phyloP scores from a whole-genome alignment of 2,113 vertebrate genomes.

The Oceanites oceanicus region DNA sequence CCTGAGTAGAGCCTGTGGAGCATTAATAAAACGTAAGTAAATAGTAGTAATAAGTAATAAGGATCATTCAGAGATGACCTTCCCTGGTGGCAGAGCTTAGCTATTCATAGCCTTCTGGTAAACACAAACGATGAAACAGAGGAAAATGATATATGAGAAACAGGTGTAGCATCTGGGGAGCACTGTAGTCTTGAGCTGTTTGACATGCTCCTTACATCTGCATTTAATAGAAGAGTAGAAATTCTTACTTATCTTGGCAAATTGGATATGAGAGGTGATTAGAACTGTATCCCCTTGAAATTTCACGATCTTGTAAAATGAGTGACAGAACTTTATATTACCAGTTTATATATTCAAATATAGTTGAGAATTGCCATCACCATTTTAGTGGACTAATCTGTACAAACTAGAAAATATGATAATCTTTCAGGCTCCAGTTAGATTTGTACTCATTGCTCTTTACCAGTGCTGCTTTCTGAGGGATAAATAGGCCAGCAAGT shows the following conservation, averaged over 20 bases:
- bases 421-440: not conserved
- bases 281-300: conserved; percentile 10
- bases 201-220: conserved; percentile 27
- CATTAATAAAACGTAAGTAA: conserved; percentile 3
- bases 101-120: conserved; percentile 17
- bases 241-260: conserved; percentile 32
- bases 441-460: not conserved
- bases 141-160: not conserved
- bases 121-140: not conserved
- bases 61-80: not conserved
- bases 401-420: not conserved
- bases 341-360: not conserved
- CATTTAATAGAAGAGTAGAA: conserved; percentile 17
- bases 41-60: not conserved
- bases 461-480: not conserved
- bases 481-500: not conserved
- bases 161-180: conserved; percentile 41
- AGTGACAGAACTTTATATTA: not conserved
- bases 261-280: conserved; percentile 23
- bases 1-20: not conserved
- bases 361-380: not conserved
- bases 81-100: conserved; percentile 16
- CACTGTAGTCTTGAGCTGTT: not conserved
- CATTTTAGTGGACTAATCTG: not conserved
- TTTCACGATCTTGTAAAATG: not conserved